Percentiles rank a stretch among this genome's conserved stretches.
phyloP scores from a whole-genome alignment of 2,113 vertebrate species.

The Nycticryphes semicollaris region DNA sequence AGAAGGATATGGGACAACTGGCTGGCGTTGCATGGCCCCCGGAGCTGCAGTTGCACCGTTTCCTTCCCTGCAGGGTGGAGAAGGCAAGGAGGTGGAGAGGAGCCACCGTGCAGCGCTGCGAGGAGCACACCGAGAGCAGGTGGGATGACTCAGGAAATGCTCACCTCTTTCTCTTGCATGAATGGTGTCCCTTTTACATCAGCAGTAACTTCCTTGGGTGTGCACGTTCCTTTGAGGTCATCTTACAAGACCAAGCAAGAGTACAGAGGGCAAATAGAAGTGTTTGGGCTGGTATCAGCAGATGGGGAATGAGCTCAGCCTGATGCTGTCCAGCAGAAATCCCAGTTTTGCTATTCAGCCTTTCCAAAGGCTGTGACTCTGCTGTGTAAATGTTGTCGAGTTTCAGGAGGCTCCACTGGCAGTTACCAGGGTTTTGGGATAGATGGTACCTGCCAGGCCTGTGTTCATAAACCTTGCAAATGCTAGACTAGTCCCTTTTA shows the following conservation, averaged over 20 bases:
- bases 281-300: not conserved
- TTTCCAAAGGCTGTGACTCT: not conserved
- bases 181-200: accelerated
- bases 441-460: not conserved
- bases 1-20: not conserved
- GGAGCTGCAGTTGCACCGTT: not conserved
- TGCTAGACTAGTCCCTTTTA: accelerated
- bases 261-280: not conserved
- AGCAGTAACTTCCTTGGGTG: not conserved
- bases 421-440: not conserved
- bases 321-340: not conserved
- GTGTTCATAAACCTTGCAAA: not conserved
- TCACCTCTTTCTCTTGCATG: not conserved
- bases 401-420: not conserved
- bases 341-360: not conserved
- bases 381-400: accelerated
- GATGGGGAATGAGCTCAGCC: not conserved
- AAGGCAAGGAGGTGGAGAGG: accelerated
- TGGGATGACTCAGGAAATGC: not conserved
- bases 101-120: accelerated
- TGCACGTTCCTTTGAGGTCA: not conserved
- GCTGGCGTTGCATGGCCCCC: not conserved
- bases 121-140: not conserved
- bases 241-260: not conserved
- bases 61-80: not conserved